Base-by-base conservation (phyloP, 2,113 vertebrate genomes). In the Sapayoa aenigma region DNA sequence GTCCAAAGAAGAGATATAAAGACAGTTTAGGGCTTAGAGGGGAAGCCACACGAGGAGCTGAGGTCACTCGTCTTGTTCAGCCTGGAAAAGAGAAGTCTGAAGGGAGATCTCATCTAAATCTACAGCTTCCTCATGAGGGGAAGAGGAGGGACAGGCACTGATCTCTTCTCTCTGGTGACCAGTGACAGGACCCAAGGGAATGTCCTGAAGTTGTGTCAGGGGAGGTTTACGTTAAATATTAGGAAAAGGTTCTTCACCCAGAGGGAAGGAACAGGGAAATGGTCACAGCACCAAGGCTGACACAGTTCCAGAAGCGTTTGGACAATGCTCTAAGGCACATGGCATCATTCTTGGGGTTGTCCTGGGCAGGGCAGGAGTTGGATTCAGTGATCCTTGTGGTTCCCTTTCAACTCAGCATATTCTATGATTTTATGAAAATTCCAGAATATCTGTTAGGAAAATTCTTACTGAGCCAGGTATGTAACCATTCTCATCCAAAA, bases 21-120 rank as follows among this genome's bases (percentile, higher is more conserved):
- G 24, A 69, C 18, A 41, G 8, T 41, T 17, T 62, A 60, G 62
- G 7, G 4, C 25, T n/a, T 68, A 47, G n/a, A 47, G n/a, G 6
- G 12, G 11, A 47, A 47, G 17, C 9, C 1, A 0, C 16, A 23
- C 10, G 4, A 76, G 14, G 24, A 41, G 20, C 30, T 47, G 47
- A 76, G 9, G 17, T 22, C 13, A 55, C 30, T 68, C 22, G 20
- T 4, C n/a, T 25, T 62, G 24, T 19, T 83, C 55, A 68, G 30
- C n/a, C 46, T 41, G 47, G 17, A 65, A 16, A 14, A 42, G 24
- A 76, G 27, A 22, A 58, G 28, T 25, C 39, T 35, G 39, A 53
- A 6, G 11, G n/a, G n/a, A 76, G 17, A 67, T 6, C 14, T 22
- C 39, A 31, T 0, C 37, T 39, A 15, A n/a, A 11, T 21, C 55